Evolutionary conservation across 2,888 invertebrate species (phyloP), one percentile per base, ranked within the genome.

Genomic region (Galerucella nymphaeae): DNA sequence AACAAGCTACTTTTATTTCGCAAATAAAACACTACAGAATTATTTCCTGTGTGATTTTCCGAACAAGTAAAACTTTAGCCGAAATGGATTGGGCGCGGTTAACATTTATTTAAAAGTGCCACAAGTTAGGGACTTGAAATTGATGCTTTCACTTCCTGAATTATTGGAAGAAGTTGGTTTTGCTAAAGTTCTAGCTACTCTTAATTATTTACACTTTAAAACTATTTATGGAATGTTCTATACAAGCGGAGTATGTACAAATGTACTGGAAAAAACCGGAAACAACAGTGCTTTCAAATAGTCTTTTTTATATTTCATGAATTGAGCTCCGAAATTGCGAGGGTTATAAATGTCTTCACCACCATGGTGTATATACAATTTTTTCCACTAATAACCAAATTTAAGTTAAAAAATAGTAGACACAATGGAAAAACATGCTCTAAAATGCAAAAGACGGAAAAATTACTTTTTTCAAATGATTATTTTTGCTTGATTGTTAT

Each of bases 61-160:
- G 9, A 53, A 58, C 58, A 6, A 30, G 58, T 55, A 66, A 69
- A 72, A 69, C 55, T 59, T 73, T 66, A 55, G 59, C 6, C 38
- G 58, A 30, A 73, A 70, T 73, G 70, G 73, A 73, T 57, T 10
- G 73, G 73, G 70, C 59, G 73, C 70, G 73, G 73, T 73, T 70
- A 70, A 38, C 70, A 70, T 73, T 70, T 42, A 58, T 70, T 73
- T 55, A 55, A 73, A 66, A 73, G 66, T 63, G 59, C 66, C 41
- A 58, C 70, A 63, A 58, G 61, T 50, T 55, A 38, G 70, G 70
- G 63, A 70, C 48, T 70, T 63, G 38, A 55, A 64, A 70, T 70
- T 64, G 30, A 14, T 45, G 65, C 30, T 66, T 41, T 41, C 41
- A 50, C 50, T 66, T 71, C 53, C 23, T 55, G 48, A 65, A 16